A percentile compares a stretch with the other conserved stretches of the same genome.
Conservation (phyloP, 2,797 vertebrate species). For the Syndactyla subalaris region DNA sequence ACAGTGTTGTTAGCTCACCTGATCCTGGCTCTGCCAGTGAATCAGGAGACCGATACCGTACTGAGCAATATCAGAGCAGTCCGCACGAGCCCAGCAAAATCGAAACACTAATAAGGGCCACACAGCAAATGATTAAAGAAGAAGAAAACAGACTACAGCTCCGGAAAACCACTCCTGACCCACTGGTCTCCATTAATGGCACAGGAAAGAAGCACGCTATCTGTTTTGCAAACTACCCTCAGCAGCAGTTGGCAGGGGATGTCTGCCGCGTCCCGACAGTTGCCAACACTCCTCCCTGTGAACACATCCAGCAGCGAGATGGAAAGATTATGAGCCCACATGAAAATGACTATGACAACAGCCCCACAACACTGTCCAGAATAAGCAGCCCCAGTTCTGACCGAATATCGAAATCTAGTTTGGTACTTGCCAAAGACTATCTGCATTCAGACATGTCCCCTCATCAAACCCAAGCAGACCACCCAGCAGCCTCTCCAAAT, state of each 20-base stretch:
- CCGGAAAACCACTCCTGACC: slow-evolving; percentile 80
- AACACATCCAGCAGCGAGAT: slow-evolving; percentile 85
- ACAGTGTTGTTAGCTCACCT: slow-evolving; percentile 92
- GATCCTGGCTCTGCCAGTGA: slow-evolving; percentile 95
- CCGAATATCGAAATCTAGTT: slow-evolving; percentile 83
- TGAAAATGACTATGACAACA: slow-evolving; percentile 86
- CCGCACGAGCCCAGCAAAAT: slow-evolving; percentile 95
- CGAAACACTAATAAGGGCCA: slow-evolving; percentile 92
- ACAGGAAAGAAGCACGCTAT: slow-evolving; percentile 85
- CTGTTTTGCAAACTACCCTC: slow-evolving; percentile 87
- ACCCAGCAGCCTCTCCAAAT: slow-evolving; percentile 79
- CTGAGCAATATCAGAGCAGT: slow-evolving; percentile 86
- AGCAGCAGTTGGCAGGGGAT: slow-evolving; percentile 81
- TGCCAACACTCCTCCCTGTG: slow-evolving; percentile 80
- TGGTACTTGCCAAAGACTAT: slow-evolving; percentile 88
- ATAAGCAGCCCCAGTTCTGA: slow-evolving; percentile 90
- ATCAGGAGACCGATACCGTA: slow-evolving; percentile 88
- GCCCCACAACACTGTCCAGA: slow-evolving; percentile 86
- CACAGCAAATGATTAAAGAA: slow-evolving; percentile 98
- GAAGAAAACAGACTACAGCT: slow-evolving; percentile 90
- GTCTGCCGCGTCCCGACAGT: slow-evolving; percentile 82
- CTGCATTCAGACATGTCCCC: slow-evolving; percentile 87
- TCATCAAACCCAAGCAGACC: slow-evolving; percentile 84
- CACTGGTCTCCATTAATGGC: slow-evolving; percentile 84
- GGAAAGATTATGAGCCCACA: slow-evolving; percentile 86